Conservation (phyloP, 2,888 invertebrate species). For the Mycalesis mineus region DNA sequence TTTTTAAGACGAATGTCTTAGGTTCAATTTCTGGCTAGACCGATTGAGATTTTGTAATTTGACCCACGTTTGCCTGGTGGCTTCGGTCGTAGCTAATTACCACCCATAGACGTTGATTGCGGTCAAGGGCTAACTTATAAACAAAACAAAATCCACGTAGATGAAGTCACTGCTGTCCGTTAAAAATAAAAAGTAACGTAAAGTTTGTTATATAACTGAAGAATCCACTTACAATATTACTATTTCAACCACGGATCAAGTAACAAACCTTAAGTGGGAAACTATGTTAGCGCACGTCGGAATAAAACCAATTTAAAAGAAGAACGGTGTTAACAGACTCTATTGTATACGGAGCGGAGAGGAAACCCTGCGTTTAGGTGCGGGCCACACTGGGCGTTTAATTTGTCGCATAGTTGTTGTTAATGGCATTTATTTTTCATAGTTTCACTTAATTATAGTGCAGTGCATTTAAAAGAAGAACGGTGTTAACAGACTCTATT, state of each 20-base stretch:
- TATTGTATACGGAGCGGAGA: not conserved
- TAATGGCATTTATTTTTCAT: too few species aligned
- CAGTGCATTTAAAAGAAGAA: conserved; percentile 4
- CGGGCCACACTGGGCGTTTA: not conserved
- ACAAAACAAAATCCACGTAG: too few species aligned
- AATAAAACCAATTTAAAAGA: conserved; percentile 4
- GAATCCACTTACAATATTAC: not conserved
- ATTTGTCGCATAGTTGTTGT: too few species aligned
- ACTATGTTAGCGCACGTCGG: conserved; percentile 4
- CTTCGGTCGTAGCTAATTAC: too few species aligned
- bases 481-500: not conserved
- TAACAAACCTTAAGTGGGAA: conserved; percentile 4
- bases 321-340: not conserved
- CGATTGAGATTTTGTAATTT: too few species aligned
- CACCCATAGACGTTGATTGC: too few species aligned
- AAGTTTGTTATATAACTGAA: not conserved
- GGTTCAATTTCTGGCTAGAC: too few species aligned
- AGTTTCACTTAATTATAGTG: too few species aligned
- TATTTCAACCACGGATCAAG: not conserved
- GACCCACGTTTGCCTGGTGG: too few species aligned
- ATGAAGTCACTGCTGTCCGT: too few species aligned
- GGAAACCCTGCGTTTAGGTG: not conserved
- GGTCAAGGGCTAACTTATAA: too few species aligned
- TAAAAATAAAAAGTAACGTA: not conserved
- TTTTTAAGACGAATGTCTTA: too few species aligned